Base-by-base conservation (phyloP, 2,113 vertebrate genomes). In the Scomber scombrus region DNA sequence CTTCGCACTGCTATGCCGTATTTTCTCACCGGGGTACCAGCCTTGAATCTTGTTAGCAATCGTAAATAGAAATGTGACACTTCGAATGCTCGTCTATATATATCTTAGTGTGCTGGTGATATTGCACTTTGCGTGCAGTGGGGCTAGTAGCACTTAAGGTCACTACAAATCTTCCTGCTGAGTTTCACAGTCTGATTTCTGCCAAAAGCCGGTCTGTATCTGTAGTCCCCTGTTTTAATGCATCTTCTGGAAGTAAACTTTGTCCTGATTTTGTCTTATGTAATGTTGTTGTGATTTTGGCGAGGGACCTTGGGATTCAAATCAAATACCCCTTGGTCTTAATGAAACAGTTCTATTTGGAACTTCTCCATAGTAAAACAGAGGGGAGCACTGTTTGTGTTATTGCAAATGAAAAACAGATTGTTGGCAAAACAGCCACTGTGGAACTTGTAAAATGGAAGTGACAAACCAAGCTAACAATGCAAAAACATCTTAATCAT, bases 251-350 rank as follows among this genome's bases (percentile, higher is more conserved):
- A 58, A 51, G 47, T 64, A 72, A 86, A 87, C 63, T 65, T 67
- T 79, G 68, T 75, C 70, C 83, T 78, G 66, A 80, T 82, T 90
- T 79, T 55, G 26, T 80, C 66, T 91, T 89, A 87, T 86, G 71
- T 74, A 93, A 93, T 81, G 60, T 71, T 91, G 75, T 80, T 84
- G 85, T 78, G 84, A 88, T 78, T 91, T 82, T 92, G 81, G 78
- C 81, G 56, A 8, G 8, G 71, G 76, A 88, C 74, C 71, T 71
- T 26, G 60, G 75, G 81, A 80, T 63, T 81, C 85, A 79, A 78
- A 88, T 88, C 50, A 87, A 92, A 91, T 77, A 88, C 55, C 75
- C 78, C 66, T 74, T 43, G 54, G 64, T 78, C 70, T 79, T 45
- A 67, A 63, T 88, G 73, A 88, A 88, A 78, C 65, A 55, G 78